Evolutionary conservation across 2,888 invertebrate genomes (phyloP), one percentile per base, ranked within the genome.

Genomic region (Ditylenchus weischeri): DNA sequence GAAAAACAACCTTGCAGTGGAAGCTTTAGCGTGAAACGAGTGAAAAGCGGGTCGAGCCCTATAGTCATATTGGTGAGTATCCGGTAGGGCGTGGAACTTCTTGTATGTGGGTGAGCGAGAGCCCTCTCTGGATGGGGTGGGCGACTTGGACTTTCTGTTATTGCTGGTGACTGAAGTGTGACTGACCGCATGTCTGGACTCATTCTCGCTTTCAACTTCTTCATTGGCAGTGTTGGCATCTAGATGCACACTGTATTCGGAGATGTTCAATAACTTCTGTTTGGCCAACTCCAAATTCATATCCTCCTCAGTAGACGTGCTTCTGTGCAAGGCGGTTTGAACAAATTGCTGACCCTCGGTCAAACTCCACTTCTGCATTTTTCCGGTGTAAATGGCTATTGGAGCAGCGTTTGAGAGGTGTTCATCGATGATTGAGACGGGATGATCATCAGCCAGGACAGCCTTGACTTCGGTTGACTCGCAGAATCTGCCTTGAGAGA

Each of bases 381-480:
- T 47, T 10, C 47, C 11, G 6, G 62, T 48, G 48, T 62, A 62
- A 47, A 62, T 62, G 11, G 62, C 62, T 8, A 48, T 47, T 1
- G 49, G 13, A 18, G 23, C 62, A 29, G n/a, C 19, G 43, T n/a
- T 48, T 21, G n/a, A n/a, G 43, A 21, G 19, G 23, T 19, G n/a
- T 3, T 62, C n/a, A 23, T 48, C 23, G 18, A 62, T n/a, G 6
- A 62, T 23, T 1, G 43, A 38, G 62, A 36, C 49, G 19, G 49
- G 61, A 10, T 54, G 29, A n/a, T 64, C 64, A 50, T 64, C 64
- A 15, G 15, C 51, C 35, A 64, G 35, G 10, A 54, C 54, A 36
- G 29, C 49, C 35, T 65, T 65, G 59, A 65, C 60, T 10, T 59
- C 65, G 35, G 48, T 29, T 4, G 48, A 58, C 36, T 65, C 65